Evolutionary conservation across 2,888 invertebrate genomes (phyloP).

Genomic region (Thysanoteuthis rhombus): DNA sequence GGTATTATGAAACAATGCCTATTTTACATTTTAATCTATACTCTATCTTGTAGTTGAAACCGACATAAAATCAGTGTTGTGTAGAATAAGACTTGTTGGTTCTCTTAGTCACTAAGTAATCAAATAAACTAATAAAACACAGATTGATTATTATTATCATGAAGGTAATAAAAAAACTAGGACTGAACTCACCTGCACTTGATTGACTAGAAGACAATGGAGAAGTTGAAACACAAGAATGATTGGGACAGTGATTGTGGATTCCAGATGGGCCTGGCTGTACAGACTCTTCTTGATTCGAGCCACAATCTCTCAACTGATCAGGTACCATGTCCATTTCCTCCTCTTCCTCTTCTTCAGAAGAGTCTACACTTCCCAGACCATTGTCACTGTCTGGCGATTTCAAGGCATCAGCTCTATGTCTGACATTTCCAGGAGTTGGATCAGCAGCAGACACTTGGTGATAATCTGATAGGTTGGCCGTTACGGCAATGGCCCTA

Average conservation of each 20-base stretch:
- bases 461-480: background rate
- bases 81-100: no score
- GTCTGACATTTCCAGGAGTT: background rate
- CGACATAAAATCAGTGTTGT: no score
- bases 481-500: background rate
- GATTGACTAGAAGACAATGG: background rate
- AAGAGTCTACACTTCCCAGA: background rate
- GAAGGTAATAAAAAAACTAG: background rate
- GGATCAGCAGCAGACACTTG: background rate
- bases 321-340: background rate
- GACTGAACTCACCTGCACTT: background rate
- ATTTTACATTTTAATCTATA: no score
- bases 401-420: background rate
- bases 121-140: no score
- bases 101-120: no score
- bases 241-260: background rate
- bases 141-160: no score
- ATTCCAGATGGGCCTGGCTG: background rate
- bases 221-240: background rate
- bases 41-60: no score
- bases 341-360: background rate
- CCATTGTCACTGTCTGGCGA: background rate
- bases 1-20: no score
- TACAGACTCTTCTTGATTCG: background rate
- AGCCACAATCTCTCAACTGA: background rate